Conservation (phyloP, 1,140 invertebrate genomes). For the Drosophila kepulauana region DNA sequence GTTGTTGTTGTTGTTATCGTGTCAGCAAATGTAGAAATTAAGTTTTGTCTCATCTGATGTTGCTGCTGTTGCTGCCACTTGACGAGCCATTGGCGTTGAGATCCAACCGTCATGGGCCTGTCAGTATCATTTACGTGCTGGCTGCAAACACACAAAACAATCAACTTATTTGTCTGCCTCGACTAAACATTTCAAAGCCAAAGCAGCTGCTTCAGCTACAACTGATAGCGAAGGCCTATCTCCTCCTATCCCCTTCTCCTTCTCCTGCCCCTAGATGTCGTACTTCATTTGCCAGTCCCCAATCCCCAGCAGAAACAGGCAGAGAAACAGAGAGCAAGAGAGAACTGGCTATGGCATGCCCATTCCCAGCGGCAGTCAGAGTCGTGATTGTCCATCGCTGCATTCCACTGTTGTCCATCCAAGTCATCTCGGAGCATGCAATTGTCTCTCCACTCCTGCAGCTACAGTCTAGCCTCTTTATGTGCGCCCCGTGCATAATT, state of each 20-base stretch:
- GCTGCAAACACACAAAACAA: slow-evolving; percentile 59
- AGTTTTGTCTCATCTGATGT: slow-evolving; percentile 60
- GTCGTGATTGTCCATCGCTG: slow-evolving; percentile 24
- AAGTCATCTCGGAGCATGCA: slow-evolving; percentile 7
- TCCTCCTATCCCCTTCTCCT: not conserved
- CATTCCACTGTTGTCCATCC: slow-evolving; percentile 35
- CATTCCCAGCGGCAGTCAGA: slow-evolving; percentile 30
- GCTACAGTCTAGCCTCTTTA: not conserved
- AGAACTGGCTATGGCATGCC: slow-evolving; percentile 20
- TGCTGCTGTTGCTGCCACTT: slow-evolving; percentile 37
- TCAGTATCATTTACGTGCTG: slow-evolving; percentile 78
- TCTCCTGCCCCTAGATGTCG: not conserved
- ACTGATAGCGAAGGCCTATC: slow-evolving; percentile 43
- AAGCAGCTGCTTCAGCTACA: slow-evolving; percentile 36
- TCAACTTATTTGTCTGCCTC: slow-evolving; percentile 75
- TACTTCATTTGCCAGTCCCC: not conserved
- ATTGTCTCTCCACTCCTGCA: not conserved
- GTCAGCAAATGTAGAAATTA: slow-evolving; percentile 81
- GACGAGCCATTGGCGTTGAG: slow-evolving; percentile 4
- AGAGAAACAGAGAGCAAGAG: not conserved
- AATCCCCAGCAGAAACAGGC: slow-evolving; percentile 12
- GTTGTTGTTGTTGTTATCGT: slow-evolving; percentile 53
- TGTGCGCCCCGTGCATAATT: not conserved
- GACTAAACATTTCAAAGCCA: slow-evolving; percentile 64
- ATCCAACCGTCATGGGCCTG: slow-evolving; percentile 39